Base-by-base conservation (phyloP, 2,113 vertebrate genomes). In the Raja brachyura region DNA sequence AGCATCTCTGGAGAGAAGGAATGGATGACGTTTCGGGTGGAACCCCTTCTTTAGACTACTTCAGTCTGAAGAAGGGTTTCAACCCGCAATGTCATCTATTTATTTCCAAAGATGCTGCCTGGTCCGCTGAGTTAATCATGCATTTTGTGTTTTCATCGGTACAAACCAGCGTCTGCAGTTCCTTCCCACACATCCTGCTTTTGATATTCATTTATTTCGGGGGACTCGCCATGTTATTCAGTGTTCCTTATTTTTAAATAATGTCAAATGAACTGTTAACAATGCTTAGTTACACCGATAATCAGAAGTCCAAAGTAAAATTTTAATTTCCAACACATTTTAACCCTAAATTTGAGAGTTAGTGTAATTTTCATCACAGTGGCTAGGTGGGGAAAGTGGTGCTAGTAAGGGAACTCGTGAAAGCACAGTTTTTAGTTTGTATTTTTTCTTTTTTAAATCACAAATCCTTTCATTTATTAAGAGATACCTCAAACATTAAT, bases 401-500 rank as follows among this genome's bases (percentile, higher is more conserved):
- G 14, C 39, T 33, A 33, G 14, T 66, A 63, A 31, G 31, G 22
- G 54, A 16, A 22, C 39, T 83, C 48, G 22, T 3, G 61, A 10
- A 54, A 90, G 31, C 63, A 16, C 33, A 16, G 63, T 39, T 88
- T 63, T 63, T 5, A 88, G 5, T 63, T 10, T 83, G 79, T 33
- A 7, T 66, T 28, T 33, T 86, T 59, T 61, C 61, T 70, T 6
- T 90, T 48, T 48, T 1, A 48, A 48, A 0, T 68, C 31, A 22
- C 63, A 90, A 88, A 5, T 88, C 25, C 66, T 90, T 9, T n/a
- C 18, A 39, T 68, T 66, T 90, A 20, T 90, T 90, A 88, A 88
- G 61, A 33, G n/a, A 31, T 63, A 31, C 31, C n/a, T 16, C 6
- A 39, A 61, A 48, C n/a, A 25, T 86, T 28, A 28, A 31, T 14